Percentiles rank a stretch among this genome's conserved stretches.
phyloP scores from a whole-genome alignment of 2,797 vertebrate genomes.

The Tadarida brasiliensis region DNA sequence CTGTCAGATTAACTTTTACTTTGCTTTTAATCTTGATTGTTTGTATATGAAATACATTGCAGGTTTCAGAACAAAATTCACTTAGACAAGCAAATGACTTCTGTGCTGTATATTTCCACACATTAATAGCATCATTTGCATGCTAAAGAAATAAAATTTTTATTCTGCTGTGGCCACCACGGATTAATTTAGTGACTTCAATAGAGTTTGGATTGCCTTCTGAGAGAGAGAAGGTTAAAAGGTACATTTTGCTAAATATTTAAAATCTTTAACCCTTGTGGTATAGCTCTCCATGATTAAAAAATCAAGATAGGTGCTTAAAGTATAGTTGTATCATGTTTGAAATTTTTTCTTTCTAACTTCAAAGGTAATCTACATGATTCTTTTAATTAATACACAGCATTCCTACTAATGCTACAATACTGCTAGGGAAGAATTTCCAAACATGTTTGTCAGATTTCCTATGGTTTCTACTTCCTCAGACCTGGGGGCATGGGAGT shows the following conservation, averaged over 20 bases:
- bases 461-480: background rate
- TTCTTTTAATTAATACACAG: conserved; percentile 66
- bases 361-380: conserved; percentile 64
- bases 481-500: background rate
- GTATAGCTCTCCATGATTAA: conserved; percentile 73
- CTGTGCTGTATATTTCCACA: conserved; percentile 81
- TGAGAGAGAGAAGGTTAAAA: conserved; percentile 86
- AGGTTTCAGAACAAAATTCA: conserved; percentile 75
- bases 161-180: conserved; percentile 84
- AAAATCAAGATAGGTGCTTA: conserved; percentile 45
- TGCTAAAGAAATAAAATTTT: conserved; percentile 85
- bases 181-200: conserved; percentile 88
- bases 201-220: conserved; percentile 83
- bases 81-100: conserved; percentile 75
- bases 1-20: conserved; percentile 68
- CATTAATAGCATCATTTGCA: conserved; percentile 84
- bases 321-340: conserved; percentile 69
- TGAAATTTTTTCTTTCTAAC: conserved; percentile 78
- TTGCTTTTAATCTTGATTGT: conserved; percentile 42
- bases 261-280: conserved; percentile 85
- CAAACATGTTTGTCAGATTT: conserved; percentile 60
- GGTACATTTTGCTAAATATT: conserved; percentile 88
- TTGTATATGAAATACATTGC: conserved; percentile 59
- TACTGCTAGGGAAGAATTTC: conserved; percentile 64
- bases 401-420: conserved; percentile 74